Base-by-base conservation (phyloP, 2,797 vertebrate species). In the Sebastes vulpes region DNA sequence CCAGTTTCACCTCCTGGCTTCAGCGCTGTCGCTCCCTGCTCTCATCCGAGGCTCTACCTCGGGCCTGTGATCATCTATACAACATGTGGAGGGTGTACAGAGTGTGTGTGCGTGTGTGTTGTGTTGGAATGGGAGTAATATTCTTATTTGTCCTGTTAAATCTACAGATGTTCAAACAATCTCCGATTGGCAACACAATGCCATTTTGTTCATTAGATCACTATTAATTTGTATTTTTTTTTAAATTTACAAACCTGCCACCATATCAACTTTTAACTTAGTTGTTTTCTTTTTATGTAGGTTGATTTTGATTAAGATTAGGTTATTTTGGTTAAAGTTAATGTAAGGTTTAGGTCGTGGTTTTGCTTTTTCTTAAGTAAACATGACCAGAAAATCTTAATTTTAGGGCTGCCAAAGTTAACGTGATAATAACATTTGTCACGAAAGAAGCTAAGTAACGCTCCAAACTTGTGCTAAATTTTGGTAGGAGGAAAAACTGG, bases 1-100 rank as follows among this genome's bases (percentile, higher is more conserved):
- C 59, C 54, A 63, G 81, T 82, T 85, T 91, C 89, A 88, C 88
- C 83, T 87, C 46, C 84, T 75, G 67, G 82, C 85, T 90, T 86
- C 87, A 84, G 71, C 5, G 50, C 84, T 86, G 87, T 88, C 57
- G 31, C 80, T 86, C 65, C 57, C 59, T 14, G 29, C 59, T 70
- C 83, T 82, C 70, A 81, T 84, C 54, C 69, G 63, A 70, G 65
- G 52, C 75, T 82, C 50, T 74, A 52, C 57, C 69, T 58, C 14
- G 4, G 77, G 70, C 83, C 79, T 85, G 14, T 76, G 81, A 90
- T 90, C 80, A 81, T 74, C 75, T 76, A 63, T 77, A 75, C 57
- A 85, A 31, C 69, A 56, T 54, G 76, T 58, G 32, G 71, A 65
- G 11, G 16, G 64, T 71, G 58, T 59, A 29, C 12, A 16, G 31